Conservation (phyloP, 2,113 vertebrate species). For the Colistium nudipinnis region DNA sequence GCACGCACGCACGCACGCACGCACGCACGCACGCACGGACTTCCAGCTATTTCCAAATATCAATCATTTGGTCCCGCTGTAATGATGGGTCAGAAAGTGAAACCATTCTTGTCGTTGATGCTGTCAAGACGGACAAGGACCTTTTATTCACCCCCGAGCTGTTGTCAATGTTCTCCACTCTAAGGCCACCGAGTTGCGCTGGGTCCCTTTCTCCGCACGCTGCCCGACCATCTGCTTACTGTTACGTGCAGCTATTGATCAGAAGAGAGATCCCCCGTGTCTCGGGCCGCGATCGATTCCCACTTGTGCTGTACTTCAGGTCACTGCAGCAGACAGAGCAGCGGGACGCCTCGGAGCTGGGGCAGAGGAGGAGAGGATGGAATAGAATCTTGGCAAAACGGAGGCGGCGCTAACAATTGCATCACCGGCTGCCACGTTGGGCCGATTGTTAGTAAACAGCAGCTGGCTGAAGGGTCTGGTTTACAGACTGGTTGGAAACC, state of each 20-base stretch:
- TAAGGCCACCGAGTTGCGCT: not conserved
- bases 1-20: too few species aligned
- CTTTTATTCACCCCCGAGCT: not conserved
- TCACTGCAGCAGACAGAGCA: slow-evolving; percentile 34
- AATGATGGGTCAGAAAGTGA: slow-evolving; percentile 18
- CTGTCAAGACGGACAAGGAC: slow-evolving; percentile 16
- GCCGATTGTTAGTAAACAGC: too few species aligned
- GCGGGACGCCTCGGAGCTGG: not conserved
- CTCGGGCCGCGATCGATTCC: slow-evolving; percentile 20
- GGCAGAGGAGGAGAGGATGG: not conserved
- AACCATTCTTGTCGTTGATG: slow-evolving; percentile 9
- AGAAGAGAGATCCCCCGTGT: slow-evolving; percentile 27
- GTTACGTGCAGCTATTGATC: slow-evolving; percentile 58
- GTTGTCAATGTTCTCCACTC: not conserved
- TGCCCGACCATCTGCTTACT: not conserved
- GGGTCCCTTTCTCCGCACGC: slow-evolving; percentile 18
- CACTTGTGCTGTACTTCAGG: slow-evolving; percentile 51
- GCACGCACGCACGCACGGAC: not conserved
- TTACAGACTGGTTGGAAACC: not conserved
- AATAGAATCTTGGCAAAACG: not conserved
- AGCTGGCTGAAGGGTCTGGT: too few species aligned
- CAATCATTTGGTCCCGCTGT: slow-evolving; percentile 17
- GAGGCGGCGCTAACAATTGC: too few species aligned
- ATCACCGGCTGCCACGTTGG: too few species aligned
- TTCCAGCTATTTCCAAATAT: slow-evolving; percentile 9